A percentile compares a stretch with the other conserved stretches of the same genome.
Evolutionary conservation across 2,797 vertebrate genomes (phyloP).

Genomic region (Lepus oiostolus): DNA sequence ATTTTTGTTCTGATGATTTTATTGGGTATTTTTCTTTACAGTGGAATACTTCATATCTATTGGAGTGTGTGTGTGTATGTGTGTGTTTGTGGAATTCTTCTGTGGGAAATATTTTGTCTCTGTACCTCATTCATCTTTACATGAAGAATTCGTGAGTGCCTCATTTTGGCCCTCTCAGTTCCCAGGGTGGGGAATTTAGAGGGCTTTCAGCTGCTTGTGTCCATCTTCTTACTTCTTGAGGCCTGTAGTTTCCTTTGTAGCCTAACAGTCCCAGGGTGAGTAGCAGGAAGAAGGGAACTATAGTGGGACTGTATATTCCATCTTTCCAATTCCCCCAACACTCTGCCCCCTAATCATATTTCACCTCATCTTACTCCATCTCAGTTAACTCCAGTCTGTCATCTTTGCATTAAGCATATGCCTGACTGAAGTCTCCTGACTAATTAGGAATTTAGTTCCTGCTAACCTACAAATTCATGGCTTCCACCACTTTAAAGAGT

Average conservation of each 20-base stretch:
- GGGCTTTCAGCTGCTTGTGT: not conserved
- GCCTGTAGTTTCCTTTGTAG: not conserved
- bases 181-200: not conserved
- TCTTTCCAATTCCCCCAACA: not conserved
- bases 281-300: not conserved
- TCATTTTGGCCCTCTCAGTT: not conserved
- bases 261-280: too few relatives aligned
- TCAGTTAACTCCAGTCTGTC: not conserved
- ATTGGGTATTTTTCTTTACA: not conserved
- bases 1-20: constrained; percentile 27
- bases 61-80: too few relatives aligned
- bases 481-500: not conserved
- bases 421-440: not conserved
- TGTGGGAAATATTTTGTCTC: not conserved
- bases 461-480: not conserved
- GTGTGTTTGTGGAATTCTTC: not conserved
- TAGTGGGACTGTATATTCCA: not conserved
- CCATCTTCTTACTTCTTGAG: not conserved
- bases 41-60: not conserved
- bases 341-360: not conserved
- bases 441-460: not conserved
- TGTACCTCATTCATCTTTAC: not conserved
- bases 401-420: not conserved
- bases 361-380: not conserved
- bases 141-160: not conserved